A percentile compares a stretch with the other conserved stretches of the same genome.
Evolutionary conservation across 2,888 invertebrate species (phyloP).

Genomic region (Acanthosepion pharaonis): DNA sequence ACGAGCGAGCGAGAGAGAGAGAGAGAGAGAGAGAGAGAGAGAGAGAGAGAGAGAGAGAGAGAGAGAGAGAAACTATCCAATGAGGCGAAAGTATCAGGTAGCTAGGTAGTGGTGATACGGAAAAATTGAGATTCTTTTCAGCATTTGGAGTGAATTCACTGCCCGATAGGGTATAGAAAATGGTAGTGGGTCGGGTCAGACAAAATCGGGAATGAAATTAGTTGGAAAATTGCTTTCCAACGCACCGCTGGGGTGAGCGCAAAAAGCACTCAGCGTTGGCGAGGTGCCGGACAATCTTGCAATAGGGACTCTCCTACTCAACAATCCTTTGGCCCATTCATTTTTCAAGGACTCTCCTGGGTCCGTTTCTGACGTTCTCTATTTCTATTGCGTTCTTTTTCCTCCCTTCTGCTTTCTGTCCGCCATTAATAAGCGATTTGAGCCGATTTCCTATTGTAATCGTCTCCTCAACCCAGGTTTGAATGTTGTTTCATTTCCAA

Average conservation of each 20-base stretch:
- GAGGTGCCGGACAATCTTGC: not conserved
- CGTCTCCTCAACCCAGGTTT: not conserved
- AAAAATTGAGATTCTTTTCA: not conserved
- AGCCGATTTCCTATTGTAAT: not conserved
- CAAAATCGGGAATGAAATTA: not conserved
- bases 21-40: not conserved
- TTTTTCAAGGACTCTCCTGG: not conserved
- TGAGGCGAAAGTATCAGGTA: not conserved
- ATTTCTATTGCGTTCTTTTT: not conserved
- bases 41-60: not conserved
- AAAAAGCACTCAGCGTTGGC: not conserved
- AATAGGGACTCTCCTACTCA: not conserved
- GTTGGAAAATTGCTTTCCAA: not conserved
- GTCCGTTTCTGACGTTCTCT: not conserved
- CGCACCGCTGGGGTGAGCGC: not conserved
- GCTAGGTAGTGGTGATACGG: not conserved
- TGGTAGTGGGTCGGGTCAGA: not conserved
- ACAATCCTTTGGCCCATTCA: not conserved
- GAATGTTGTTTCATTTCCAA: not conserved
- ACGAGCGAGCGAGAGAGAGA: not conserved
- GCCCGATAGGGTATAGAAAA: not conserved
- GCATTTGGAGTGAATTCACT: not conserved
- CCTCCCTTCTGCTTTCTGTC: not conserved
- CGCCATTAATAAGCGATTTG: not conserved
- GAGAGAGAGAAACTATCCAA: not conserved